Conservation (phyloP, 2,113 vertebrate species). For the Scartelaos histophorus region DNA sequence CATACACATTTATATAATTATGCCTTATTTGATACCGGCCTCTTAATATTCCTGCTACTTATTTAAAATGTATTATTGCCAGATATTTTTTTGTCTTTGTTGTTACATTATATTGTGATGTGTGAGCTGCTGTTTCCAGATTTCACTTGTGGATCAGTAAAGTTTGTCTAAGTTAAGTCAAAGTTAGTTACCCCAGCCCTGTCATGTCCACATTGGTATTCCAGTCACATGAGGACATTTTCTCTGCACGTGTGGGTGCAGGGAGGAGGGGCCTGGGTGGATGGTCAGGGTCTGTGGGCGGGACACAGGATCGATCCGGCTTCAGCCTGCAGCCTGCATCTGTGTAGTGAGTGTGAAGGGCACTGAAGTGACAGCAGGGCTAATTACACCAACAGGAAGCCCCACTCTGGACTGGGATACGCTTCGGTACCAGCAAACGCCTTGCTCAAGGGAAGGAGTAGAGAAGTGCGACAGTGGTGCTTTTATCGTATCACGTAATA, state of each 20-base stretch:
- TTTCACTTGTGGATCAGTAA: no score
- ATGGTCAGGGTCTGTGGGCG: slow-evolving; percentile 29
- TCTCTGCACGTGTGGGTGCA: slow-evolving; percentile 2
- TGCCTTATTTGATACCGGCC: no score
- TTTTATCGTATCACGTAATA: background rate
- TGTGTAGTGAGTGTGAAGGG: slow-evolving; percentile 76
- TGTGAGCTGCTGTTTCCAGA: no score
- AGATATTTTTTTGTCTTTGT: no score
- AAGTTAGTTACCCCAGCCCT: no score
- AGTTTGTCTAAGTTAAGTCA: no score
- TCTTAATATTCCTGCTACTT: no score
- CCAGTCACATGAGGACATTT: slow-evolving; percentile 16
- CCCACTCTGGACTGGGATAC: slow-evolving; percentile 35
- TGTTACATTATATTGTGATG: no score
- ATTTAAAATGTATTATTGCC: no score
- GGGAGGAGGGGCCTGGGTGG: slow-evolving; percentile 3
- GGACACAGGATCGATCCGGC: slow-evolving; percentile 58
- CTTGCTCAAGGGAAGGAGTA: background rate
- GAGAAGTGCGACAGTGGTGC: background rate
- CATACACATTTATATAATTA: no score
- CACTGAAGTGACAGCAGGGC: slow-evolving; percentile 75
- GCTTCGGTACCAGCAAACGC: slow-evolving; percentile 26
- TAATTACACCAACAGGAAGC: slow-evolving; percentile 74
- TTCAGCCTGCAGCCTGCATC: slow-evolving; percentile 49
- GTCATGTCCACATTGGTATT: background rate